Conservation (phyloP, 2,888 invertebrate species). For the Sinhomidia bicolor region DNA sequence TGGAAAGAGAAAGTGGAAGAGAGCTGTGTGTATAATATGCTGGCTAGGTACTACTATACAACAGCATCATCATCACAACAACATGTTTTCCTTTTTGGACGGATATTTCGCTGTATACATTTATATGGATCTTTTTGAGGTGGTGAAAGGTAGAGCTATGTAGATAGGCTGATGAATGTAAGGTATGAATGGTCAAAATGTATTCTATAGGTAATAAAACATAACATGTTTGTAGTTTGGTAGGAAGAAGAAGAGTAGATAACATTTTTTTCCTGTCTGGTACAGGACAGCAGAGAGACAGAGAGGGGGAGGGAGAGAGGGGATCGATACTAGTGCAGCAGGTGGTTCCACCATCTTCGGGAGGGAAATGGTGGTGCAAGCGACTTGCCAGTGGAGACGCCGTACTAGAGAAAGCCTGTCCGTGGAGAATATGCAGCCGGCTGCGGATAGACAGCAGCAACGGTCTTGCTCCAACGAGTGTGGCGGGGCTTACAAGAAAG, state of each 20-base stretch:
- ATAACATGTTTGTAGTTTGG: not conserved
- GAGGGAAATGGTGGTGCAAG: conserved; percentile 35
- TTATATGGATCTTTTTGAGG: conserved; percentile 8
- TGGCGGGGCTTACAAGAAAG: not conserved
- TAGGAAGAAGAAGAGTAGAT: not conserved
- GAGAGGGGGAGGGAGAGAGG: not conserved
- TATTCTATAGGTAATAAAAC: not conserved
- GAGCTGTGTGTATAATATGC: not conserved
- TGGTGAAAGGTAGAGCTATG: conserved; percentile 22
- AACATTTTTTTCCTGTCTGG: not conserved
- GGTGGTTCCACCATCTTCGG: conserved; percentile 68
- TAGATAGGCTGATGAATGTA: too few relatives aligned
- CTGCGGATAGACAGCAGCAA: conserved; percentile 56
- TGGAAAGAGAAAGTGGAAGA: conserved; percentile 3
- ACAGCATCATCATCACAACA: too few relatives aligned
- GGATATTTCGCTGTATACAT: not conserved
- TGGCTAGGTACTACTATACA: not conserved
- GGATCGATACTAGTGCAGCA: conserved; percentile 67
- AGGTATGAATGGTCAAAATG: conserved; percentile 24
- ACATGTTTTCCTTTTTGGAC: too few relatives aligned
- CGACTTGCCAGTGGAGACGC: not conserved
- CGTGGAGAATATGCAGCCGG: not conserved
- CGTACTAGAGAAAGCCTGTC: not conserved
- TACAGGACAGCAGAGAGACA: not conserved
- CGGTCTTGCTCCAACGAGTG: not conserved